Percentiles rank a stretch among this genome's conserved stretches.
phyloP scores from a whole-genome alignment of 2,888 invertebrate genomes.

The Liopterus haemorrhoidalis region DNA sequence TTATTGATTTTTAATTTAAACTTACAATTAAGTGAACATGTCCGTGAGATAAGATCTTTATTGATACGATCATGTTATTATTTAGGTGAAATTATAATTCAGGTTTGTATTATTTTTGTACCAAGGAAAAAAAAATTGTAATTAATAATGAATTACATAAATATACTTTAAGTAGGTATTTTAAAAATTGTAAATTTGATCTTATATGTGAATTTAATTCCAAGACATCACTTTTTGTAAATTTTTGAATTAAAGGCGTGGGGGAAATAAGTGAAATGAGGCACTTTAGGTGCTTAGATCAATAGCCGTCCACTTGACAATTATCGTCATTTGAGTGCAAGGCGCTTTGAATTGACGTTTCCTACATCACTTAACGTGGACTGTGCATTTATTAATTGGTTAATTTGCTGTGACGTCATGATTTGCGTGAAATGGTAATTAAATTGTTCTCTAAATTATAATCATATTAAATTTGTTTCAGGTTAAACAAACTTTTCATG shows the following conservation, averaged over 20 bases:
- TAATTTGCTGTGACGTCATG: no score
- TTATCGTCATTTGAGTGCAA: conserved; percentile 3
- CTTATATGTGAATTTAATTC: no score
- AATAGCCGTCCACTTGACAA: conserved; percentile 21
- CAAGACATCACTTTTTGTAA: no score
- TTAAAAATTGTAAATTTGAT: no score
- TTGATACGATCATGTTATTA: background rate
- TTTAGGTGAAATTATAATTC: conserved; percentile 8
- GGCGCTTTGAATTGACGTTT: conserved; percentile 17
- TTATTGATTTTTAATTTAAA: no score
- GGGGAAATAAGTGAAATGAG: no score
- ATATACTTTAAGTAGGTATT: conserved; percentile 23
- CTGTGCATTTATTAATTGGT: conserved; percentile 20
- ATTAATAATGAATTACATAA: conserved; percentile 4
- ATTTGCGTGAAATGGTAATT: no score
- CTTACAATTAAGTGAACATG: no score
- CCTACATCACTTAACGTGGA: conserved; percentile 23
- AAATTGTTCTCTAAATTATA: no score
- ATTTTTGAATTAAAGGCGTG: conserved; percentile 11
- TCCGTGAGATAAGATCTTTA: background rate
- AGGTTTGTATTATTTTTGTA: conserved; percentile 24
- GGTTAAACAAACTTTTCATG: no score
- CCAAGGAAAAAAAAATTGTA: conserved; percentile 12
- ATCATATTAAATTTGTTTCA: no score
- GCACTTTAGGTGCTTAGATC: background rate